These are phyloP conservation scores for Axis porcinus DNA, from an alignment of 2,113 vertebrate genomes.

Conservation along the genomic window DNA sequence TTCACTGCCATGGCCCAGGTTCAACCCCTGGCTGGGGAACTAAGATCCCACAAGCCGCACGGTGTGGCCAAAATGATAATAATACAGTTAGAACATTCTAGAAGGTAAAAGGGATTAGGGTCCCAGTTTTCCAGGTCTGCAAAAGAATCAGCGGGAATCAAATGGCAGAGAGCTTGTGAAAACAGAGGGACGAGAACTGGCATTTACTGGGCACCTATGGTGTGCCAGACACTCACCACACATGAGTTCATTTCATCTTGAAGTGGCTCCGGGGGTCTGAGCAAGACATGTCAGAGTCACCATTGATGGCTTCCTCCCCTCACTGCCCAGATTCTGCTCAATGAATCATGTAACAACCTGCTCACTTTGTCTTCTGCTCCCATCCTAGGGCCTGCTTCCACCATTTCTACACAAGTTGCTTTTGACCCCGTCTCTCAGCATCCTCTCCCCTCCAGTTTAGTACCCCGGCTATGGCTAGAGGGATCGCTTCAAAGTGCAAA, in stretches of 20 bases:
- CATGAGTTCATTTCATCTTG: conserved; percentile 12
- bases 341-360: fast-evolving
- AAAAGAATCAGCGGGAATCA: neutral
- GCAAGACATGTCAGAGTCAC: conserved; percentile 34
- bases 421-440: neutral
- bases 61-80: conserved; percentile 12
- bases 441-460: neutral
- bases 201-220: conserved; percentile 9
- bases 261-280: neutral
- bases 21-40: neutral
- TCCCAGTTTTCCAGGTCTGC: neutral
- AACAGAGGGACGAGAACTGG: neutral
- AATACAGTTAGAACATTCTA: conserved; percentile 66
- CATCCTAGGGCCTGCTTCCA: no score
- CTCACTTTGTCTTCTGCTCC: neutral
- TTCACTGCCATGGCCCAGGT: neutral
- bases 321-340: neutral
- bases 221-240: conserved; percentile 47
- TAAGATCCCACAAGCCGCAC: neutral
- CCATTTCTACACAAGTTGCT: neutral
- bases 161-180: neutral
- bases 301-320: conserved; percentile 40
- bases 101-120: conserved; percentile 48
- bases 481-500: neutral
- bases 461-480: neutral